These are phyloP conservation scores for Tenthredo scrophulariae DNA, from an alignment of 2,888 invertebrate species.

Conservation along the genomic window DNA sequence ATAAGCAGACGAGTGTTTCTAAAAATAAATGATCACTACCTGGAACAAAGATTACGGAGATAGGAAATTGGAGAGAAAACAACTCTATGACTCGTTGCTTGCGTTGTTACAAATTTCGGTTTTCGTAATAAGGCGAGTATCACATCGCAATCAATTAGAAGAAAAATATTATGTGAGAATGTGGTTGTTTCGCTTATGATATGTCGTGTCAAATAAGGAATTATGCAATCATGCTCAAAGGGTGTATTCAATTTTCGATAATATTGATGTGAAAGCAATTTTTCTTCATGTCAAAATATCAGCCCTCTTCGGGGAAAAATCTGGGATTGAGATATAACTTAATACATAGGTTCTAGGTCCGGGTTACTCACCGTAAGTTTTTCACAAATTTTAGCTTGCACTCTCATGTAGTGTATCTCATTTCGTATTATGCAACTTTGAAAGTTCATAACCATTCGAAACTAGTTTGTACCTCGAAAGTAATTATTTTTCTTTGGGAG, in stretches of 20 bases:
- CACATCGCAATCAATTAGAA: background rate
- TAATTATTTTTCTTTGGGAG: background rate
- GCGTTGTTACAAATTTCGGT: background rate
- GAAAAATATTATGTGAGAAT: background rate
- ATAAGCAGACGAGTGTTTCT: background rate
- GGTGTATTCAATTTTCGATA: background rate
- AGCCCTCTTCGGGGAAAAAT: background rate
- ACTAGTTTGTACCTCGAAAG: background rate
- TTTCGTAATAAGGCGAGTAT: background rate
- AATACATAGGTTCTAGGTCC: background rate
- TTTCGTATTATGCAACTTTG: background rate
- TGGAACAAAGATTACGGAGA: background rate
- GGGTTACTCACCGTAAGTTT: background rate
- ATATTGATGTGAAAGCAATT: background rate
- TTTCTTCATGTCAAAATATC: background rate
- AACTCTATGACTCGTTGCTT: background rate
- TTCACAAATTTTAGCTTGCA: background rate
- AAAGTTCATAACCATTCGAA: background rate
- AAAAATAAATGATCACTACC: slow-evolving; percentile 24
- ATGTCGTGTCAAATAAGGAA: too few species aligned
- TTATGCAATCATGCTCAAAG: too few species aligned
- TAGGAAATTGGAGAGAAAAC: background rate
- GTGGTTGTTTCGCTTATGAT: background rate
- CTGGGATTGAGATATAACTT: background rate
- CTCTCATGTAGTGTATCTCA: background rate